These are phyloP conservation scores for Volucella inanis DNA, from an alignment of 2,888 invertebrate genomes.

Conservation along the genomic window DNA sequence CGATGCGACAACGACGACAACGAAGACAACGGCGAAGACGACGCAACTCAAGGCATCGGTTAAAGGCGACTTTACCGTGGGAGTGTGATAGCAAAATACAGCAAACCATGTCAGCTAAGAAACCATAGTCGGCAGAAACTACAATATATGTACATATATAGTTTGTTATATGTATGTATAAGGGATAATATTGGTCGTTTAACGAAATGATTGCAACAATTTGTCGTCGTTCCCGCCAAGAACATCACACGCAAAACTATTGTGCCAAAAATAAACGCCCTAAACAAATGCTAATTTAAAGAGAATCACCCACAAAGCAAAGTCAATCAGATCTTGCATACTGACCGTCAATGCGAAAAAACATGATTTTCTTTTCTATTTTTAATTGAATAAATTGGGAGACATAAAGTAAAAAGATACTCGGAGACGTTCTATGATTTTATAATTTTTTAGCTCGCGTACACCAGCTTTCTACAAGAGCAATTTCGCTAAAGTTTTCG, in stretches of 20 bases:
- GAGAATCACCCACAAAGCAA: constrained; percentile 38
- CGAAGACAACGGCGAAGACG: not conserved
- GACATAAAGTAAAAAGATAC: constrained; percentile 16
- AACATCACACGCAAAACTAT: constrained; percentile 50
- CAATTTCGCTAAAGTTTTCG: constrained; percentile 14
- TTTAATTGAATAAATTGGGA: constrained; percentile 53
- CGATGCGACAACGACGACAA: not conserved
- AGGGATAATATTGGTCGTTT: constrained; percentile 10
- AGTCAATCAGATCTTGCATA: constrained; percentile 32
- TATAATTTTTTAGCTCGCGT: constrained; percentile 11
- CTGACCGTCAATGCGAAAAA: constrained; percentile 32
- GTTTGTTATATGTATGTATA: not conserved
- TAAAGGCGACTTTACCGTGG: not conserved
- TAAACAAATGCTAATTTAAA: constrained; percentile 21
- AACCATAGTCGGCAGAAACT: constrained; percentile 2
- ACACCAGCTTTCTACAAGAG: constrained; percentile 19
- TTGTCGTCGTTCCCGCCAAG: constrained; percentile 51
- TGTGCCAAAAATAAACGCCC: constrained; percentile 56
- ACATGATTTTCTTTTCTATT: constrained; percentile 46
- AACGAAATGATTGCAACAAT: constrained; percentile 55
- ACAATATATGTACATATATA: not conserved
- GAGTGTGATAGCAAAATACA: constrained; percentile 6
- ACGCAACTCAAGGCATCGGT: not conserved
- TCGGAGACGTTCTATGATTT: constrained; percentile 13
- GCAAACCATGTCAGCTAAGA: not conserved